Percentiles rank a stretch among this genome's conserved stretches.
These are phyloP conservation scores for Solea senegalensis DNA, from an alignment of 2,113 vertebrate genomes.

Conservation along the genomic window DNA sequence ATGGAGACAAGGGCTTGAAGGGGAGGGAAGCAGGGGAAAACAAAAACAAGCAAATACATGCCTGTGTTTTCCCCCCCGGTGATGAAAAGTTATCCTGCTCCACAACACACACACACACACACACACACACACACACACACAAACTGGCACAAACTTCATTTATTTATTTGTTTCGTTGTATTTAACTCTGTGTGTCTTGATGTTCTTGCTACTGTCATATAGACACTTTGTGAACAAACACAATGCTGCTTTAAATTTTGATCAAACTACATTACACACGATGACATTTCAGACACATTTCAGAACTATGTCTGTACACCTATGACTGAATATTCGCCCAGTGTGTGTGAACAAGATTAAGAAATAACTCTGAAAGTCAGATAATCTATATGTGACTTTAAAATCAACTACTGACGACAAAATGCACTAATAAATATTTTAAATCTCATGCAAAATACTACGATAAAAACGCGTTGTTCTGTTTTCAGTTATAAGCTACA, in stretches of 20 bases:
- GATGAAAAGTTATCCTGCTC: constrained; percentile 38
- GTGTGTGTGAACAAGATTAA: not conserved
- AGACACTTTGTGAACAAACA: not conserved
- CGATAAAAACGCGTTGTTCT: not conserved
- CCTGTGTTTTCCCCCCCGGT: constrained; percentile 61
- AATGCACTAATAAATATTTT: not conserved
- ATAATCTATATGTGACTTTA: not conserved
- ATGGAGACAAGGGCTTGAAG: constrained; percentile 20
- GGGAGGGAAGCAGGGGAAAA: constrained; percentile 51
- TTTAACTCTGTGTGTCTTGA: not conserved
- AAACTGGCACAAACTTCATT: not conserved
- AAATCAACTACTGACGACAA: not conserved
- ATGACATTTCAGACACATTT: not conserved
- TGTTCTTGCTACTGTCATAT: not conserved
- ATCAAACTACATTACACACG: not conserved
- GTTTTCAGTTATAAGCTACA: not conserved
- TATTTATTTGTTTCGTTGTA: not conserved
- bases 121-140: constrained; percentile 13
- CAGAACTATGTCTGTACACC: not conserved
- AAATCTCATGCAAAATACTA: not conserved
- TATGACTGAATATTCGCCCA: not conserved
- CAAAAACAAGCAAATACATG: constrained; percentile 83
- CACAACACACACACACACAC: constrained; percentile 27
- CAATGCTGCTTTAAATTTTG: not conserved
- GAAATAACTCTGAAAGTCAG: not conserved